Base-by-base conservation (phyloP, 2,888 invertebrate species). In the Drosophila ezoana region DNA sequence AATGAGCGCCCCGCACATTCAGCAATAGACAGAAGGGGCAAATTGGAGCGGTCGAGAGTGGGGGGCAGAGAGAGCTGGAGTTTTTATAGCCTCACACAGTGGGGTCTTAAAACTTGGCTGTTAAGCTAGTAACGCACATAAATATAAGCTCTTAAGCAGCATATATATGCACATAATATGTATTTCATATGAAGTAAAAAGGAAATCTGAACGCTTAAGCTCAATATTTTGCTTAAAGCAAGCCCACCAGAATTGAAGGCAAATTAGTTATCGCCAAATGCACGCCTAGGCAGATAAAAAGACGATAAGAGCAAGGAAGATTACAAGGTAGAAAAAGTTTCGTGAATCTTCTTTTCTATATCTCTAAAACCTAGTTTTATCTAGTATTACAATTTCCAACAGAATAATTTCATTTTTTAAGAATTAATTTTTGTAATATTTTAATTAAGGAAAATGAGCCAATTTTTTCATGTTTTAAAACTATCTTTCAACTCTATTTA, bases 61-160 rank as follows among this genome's bases (percentile, higher is more conserved):
- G n/a, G n/a, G n/a, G n/a, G n/a, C n/a, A 1, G n/a, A 1, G n/a
- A 38, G 23, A 43, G 35, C 28, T 28, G 43, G 41, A 23, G 18
- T 73, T 73, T 73, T 73, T 54, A 73, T 68, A n/a, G 62, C 43
- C 54, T 48, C 47, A 37, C 69, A 59, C 51, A 51, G 58, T 33
- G 58, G 61, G 54, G 52, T 47, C 51, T 52, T 68, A 53, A 74
- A 73, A 74, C 69, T 73, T 60, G 63, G 59, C 73, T 53, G 33
- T 60, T 60, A 64, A 57, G 44, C 59, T 63, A 59, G 69, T 74
- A 69, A 72, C 58, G 53, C 57, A 41, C 53, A 53, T 40, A 62
- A 62, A 56, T 16, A 35, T 32, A 45, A 67, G 57, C 74, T 69
- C 40, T 37, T 20, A 37, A 33, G 11, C 44, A 43, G 28, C 28